phyloP scores from a whole-genome alignment of 1,140 invertebrate genomes.

The Drosophila watanabei region DNA sequence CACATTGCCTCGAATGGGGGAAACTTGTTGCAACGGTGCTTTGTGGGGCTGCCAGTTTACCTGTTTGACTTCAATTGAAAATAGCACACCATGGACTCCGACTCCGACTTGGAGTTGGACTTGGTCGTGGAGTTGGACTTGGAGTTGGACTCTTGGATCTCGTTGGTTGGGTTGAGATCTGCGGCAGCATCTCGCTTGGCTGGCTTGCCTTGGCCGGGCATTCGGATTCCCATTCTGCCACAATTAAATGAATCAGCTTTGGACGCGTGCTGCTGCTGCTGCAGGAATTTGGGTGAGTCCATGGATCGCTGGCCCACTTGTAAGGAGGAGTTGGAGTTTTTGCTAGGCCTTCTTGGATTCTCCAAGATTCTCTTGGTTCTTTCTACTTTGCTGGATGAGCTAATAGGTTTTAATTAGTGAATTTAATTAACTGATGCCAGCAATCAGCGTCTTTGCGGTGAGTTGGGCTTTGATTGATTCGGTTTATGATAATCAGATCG shows the following conservation, averaged over 20 bases:
- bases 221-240: conserved; percentile 17
- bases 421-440: conserved; percentile 31
- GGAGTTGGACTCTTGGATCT: not conserved
- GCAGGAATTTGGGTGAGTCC: conserved; percentile 44
- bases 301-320: conserved; percentile 37
- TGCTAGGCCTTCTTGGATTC: not conserved
- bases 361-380: conserved; percentile 4
- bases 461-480: conserved; percentile 6
- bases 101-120: conserved; percentile 6
- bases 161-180: not conserved
- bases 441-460: not conserved
- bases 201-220: conserved; percentile 48
- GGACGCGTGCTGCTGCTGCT: conserved; percentile 40
- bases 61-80: conserved; percentile 58
- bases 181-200: conserved; percentile 31
- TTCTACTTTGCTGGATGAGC: conserved; percentile 37
- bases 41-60: conserved; percentile 38
- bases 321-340: conserved; percentile 1
- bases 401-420: conserved; percentile 51
- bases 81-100: conserved; percentile 31
- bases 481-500: conserved; percentile 37
- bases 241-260: conserved; percentile 54
- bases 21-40: conserved; percentile 72
- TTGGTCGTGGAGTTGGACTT: conserved; percentile 2
- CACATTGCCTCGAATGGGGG: conserved; percentile 52